Conservation (phyloP, 2,888 invertebrate species). For the Smittia sp. region DNA sequence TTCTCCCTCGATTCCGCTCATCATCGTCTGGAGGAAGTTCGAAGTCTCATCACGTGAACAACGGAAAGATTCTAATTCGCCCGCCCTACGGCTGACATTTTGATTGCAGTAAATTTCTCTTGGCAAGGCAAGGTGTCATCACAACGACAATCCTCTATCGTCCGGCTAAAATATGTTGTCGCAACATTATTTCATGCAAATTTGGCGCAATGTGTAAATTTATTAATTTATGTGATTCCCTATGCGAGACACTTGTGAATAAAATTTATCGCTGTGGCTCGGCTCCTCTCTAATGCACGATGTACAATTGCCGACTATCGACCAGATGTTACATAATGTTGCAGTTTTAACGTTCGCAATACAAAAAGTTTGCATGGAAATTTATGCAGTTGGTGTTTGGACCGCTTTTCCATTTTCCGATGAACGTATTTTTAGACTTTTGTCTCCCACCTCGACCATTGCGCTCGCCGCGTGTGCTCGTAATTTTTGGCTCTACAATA, state of each 20-base stretch:
- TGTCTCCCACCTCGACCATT: neutral
- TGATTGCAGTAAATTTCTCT: neutral
- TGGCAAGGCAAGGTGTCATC: neutral
- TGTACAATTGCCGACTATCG: neutral
- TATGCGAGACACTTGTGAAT: conserved; percentile 14
- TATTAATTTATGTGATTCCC: conserved; percentile 15
- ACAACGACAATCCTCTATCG: neutral
- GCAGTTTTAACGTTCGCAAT: neutral
- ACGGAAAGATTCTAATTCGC: too few relatives aligned
- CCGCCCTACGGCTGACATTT: neutral
- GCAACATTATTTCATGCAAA: conserved; percentile 20
- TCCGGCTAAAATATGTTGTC: neutral
- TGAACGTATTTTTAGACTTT: neutral
- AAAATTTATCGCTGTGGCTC: conserved; percentile 15
- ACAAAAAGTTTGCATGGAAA: neutral
- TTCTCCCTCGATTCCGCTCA: neutral
- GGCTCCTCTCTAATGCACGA: neutral
- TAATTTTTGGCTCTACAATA: neutral
- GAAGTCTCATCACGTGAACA: neutral
- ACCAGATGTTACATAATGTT: conserved; percentile 9
- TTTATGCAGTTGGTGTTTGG: neutral
- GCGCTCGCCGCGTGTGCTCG: neutral
- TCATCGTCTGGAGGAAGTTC: neutral
- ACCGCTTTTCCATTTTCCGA: neutral
- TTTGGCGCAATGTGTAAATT: neutral